phyloP scores from a whole-genome alignment of 2,797 vertebrate genomes.

The Phataginus tricuspis region DNA sequence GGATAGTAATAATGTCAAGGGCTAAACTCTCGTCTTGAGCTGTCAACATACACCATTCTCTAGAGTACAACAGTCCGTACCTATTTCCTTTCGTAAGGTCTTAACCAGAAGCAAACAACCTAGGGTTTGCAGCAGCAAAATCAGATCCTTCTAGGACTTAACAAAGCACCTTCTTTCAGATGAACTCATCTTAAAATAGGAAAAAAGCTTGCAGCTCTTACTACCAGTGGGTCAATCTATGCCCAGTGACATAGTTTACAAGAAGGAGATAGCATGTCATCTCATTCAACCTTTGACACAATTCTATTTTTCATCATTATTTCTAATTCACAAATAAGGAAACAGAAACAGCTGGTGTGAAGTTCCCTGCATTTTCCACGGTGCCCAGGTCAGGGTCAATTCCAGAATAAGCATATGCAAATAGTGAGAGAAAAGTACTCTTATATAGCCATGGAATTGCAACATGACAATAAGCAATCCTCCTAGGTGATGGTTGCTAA shows the following conservation, averaged over 20 bases:
- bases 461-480: not conserved
- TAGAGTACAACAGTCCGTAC: not conserved
- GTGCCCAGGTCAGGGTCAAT: not conserved
- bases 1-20: not conserved
- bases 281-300: not conserved
- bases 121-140: not conserved
- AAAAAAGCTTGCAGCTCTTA: not conserved
- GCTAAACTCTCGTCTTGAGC: not conserved
- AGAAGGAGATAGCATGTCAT: not conserved
- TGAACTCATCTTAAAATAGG: not conserved
- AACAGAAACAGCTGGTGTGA: not conserved
- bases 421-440: not conserved
- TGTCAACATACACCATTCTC: not conserved
- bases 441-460: not conserved
- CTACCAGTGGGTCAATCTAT: not conserved
- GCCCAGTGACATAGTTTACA: not conserved
- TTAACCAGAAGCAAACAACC: not conserved
- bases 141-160: not conserved
- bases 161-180: not conserved
- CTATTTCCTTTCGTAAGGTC: slow-evolving; percentile 51
- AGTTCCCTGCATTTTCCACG: not conserved
- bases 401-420: not conserved
- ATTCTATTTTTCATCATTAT: not conserved
- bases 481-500: not conserved
- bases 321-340: not conserved